A percentile compares a stretch with the other conserved stretches of the same genome.
Conservation (phyloP, 1,140 invertebrate genomes). For the Drosophila lacertosa region DNA sequence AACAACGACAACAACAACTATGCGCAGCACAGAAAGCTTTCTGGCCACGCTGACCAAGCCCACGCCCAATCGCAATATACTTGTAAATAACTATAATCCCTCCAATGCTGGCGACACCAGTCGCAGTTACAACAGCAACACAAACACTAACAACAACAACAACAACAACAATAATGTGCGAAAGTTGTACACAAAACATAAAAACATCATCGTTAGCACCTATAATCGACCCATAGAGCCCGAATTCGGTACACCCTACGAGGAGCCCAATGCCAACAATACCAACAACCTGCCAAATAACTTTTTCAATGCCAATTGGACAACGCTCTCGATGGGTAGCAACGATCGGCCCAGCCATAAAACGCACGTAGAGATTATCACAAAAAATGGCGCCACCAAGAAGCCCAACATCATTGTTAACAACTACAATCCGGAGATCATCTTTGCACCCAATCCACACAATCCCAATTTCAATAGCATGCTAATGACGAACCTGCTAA, state of each 20-base stretch:
- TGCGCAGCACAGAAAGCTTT: conserved; percentile 71
- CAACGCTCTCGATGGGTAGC: conserved; percentile 74
- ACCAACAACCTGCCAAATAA: conserved; percentile 72
- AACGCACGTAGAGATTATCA: conserved; percentile 87
- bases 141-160: conserved; percentile 57
- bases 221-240: conserved; percentile 76
- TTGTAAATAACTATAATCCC: conserved; percentile 84
- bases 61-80: conserved; percentile 80
- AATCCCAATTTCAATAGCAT: conserved; percentile 85
- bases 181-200: conserved; percentile 80
- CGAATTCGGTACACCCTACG: conserved; percentile 70
- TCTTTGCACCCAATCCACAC: conserved; percentile 78
- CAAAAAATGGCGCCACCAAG: conserved; percentile 86
- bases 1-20: conserved; percentile 52
- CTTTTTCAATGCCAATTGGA: conserved; percentile 84
- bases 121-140: conserved; percentile 67
- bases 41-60: conserved; percentile 70
- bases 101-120: conserved; percentile 70
- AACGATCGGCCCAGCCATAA: conserved; percentile 86
- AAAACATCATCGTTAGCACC: conserved; percentile 83
- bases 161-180: conserved; percentile 61
- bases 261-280: conserved; percentile 68
- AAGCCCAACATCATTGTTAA: conserved; percentile 84
- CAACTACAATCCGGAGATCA: conserved; percentile 83
- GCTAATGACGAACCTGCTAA: conserved; percentile 88